These are phyloP conservation scores for Neoniphon sammara DNA, from an alignment of 2,797 vertebrate species.

Conservation along the genomic window DNA sequence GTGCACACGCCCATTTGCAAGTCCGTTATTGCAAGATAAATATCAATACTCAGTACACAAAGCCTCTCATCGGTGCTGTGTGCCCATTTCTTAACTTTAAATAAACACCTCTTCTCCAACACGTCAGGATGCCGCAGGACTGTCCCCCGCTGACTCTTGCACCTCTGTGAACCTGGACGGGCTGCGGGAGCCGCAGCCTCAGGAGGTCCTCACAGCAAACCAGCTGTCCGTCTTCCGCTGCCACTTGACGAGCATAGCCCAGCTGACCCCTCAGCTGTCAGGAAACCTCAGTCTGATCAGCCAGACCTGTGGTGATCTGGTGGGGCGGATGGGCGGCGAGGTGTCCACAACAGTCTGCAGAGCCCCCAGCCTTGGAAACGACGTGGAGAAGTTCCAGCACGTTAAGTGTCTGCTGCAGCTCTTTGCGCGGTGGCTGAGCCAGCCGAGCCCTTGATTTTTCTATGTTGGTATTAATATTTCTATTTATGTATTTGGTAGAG, in stretches of 20 bases:
- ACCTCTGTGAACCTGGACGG: not conserved
- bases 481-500: conserved; percentile 15
- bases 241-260: not conserved
- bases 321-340: fast-evolving
- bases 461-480: not conserved
- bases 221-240: conserved; percentile 31
- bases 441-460: not conserved
- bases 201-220: not conserved
- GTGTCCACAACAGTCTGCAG: fast-evolving
- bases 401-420: conserved; percentile 50
- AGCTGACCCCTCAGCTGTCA: fast-evolving
- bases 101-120: too few species aligned
- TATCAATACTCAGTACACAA: too few species aligned
- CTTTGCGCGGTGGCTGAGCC: conserved; percentile 29
- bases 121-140: too few species aligned
- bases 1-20: too few species aligned
- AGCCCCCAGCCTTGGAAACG: fast-evolving
- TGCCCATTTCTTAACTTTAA: too few species aligned
- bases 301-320: not conserved
- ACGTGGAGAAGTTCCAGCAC: fast-evolving
- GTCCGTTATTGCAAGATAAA: too few species aligned
- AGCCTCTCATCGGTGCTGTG: too few species aligned
- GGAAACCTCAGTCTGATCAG: fast-evolving
- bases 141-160: not conserved
- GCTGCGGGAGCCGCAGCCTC: not conserved